These are phyloP conservation scores for Pristionchus mayeri DNA, from an alignment of 2,888 invertebrate species.

Conservation along the genomic window DNA sequence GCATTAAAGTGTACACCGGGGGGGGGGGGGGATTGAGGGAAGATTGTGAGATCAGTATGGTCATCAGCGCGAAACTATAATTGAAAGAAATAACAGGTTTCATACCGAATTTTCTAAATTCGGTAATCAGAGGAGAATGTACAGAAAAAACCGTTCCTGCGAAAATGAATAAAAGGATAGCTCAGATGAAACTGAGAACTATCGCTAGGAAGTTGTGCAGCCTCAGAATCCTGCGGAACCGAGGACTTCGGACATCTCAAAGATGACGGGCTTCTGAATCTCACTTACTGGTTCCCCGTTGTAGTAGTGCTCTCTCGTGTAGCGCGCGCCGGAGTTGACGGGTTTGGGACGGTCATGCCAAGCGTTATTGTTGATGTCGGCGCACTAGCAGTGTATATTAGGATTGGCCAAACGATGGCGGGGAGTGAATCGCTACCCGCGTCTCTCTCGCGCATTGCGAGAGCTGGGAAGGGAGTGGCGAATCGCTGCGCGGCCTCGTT, in stretches of 20 bases:
- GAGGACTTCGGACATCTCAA: constrained; percentile 33
- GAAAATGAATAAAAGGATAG: neutral
- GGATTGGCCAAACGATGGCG: too few species aligned
- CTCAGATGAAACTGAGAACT: neutral
- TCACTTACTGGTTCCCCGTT: constrained; percentile 15
- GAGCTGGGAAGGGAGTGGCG: too few species aligned
- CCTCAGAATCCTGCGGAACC: neutral
- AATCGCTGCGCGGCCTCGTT: too few species aligned
- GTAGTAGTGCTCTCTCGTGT: constrained; percentile 47
- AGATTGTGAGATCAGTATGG: neutral
- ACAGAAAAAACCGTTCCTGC: neutral
- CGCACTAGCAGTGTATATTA: too few species aligned
- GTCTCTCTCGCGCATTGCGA: too few species aligned
- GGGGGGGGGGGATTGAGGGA: neutral
- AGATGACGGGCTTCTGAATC: too few species aligned
- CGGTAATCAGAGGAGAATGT: neutral
- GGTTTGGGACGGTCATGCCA: neutral
- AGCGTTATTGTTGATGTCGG: too few species aligned
- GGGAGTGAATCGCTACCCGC: too few species aligned
- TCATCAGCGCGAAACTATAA: too few species aligned
- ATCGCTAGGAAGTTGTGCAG: constrained; percentile 8
- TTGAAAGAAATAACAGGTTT: too few species aligned
- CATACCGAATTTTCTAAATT: too few species aligned
- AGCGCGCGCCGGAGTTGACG: constrained; percentile 22
- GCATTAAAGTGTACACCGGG: neutral